phyloP scores from a whole-genome alignment of 2,113 vertebrate species.

The Barnardius zonarius region DNA sequence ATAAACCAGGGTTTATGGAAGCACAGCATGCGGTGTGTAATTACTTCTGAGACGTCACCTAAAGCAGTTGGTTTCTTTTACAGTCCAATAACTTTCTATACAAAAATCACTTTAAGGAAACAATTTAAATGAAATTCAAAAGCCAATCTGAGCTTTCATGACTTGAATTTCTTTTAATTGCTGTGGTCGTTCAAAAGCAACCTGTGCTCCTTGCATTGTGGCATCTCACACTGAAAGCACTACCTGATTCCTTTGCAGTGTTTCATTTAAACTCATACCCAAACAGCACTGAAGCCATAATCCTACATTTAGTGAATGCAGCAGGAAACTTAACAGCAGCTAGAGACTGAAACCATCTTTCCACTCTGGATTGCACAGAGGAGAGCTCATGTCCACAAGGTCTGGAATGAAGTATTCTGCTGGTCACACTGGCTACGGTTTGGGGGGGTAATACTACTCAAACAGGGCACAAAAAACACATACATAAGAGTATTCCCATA shows the following conservation, averaged over 20 bases:
- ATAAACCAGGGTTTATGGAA: neutral
- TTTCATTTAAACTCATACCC: neutral
- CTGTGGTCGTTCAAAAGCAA: neutral
- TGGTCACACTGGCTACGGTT: neutral
- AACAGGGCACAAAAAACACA: neutral
- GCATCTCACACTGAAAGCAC: neutral
- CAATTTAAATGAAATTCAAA: slow-evolving; percentile 30
- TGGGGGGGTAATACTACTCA: neutral
- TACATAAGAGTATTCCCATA: neutral
- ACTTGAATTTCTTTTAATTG: neutral
- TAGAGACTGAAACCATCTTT: neutral
- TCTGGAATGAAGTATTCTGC: neutral
- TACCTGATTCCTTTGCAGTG: neutral
- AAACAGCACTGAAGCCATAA: neutral
- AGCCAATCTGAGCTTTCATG: neutral
- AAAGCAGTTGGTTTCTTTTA: slow-evolving; percentile 38
- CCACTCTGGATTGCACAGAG: neutral
- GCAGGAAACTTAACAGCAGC: neutral
- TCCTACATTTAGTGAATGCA: neutral
- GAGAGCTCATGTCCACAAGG: neutral
- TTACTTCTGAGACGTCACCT: slow-evolving; percentile 11
- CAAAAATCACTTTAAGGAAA: slow-evolving; percentile 37
- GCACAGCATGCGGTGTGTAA: slow-evolving; percentile 24
- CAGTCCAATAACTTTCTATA: slow-evolving; percentile 43
- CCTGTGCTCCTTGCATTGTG: neutral